Base-by-base conservation (phyloP, 2,888 invertebrate genomes). In the Limenitis camilla region DNA sequence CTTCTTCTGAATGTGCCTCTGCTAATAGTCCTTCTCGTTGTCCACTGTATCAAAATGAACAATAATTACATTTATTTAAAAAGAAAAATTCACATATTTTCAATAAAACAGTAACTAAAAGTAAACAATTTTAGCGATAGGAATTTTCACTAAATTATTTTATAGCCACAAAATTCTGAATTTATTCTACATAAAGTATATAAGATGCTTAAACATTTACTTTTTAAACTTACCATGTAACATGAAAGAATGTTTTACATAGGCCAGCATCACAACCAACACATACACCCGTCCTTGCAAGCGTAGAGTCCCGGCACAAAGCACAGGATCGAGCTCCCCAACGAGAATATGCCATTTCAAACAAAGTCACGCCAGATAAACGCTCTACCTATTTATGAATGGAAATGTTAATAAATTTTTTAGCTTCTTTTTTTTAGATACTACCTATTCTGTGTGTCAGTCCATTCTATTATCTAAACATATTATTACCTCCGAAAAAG, bases 191-290 rank as follows among this genome's bases (percentile, higher is more conserved):
- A 19, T 19, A 19, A 2, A 19, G 19, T 19, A 19, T 19, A 19
- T 19, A 2, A n/a, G n/a, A 19, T 19, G 19, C 3, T 19, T 3
- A 19, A 1, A 19, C 19, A 19, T 19, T 19, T 19, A 19, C n/a
- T n/a, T n/a, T 19, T 19, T 19, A 19, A 19, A 19, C 32, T 49
- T 35, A 94, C 94, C 99, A 99, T 8, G 98, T 98, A 38, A 98
- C 98, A 78, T 99, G 99, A 78, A 99, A 98, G 86, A 95, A 97
- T 0, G 95, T 96, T 71, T 96, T 93, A 87, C 99, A 99, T 91
- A 99, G 94, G 29, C 99, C 99, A 7, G 99, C 99, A 84, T 99
- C 99, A 82, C 99, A 99, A 57, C 95, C 94, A 49, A 99, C 96
- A 72, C 96, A 96, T 9, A 99, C 96, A 2, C 99, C 99, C 0